Conservation (phyloP, 2,888 invertebrate species). For the Baronia brevicornis region DNA sequence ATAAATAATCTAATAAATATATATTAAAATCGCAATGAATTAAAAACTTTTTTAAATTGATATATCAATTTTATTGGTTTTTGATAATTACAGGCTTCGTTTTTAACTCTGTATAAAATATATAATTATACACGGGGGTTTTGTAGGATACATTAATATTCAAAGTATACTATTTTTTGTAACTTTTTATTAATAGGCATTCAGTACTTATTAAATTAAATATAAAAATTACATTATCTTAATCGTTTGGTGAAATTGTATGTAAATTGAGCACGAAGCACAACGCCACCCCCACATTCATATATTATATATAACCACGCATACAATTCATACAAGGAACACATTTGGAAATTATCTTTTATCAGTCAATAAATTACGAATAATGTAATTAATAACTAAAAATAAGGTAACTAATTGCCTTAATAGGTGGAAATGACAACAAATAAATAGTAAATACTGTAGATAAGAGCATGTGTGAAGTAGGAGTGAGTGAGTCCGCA, state of each 20-base stretch:
- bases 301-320: conserved; percentile 42
- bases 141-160: conserved; percentile 41
- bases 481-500: conserved; percentile 33
- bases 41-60: conserved; percentile 27
- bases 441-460: conserved; percentile 67
- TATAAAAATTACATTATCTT: conserved; percentile 71
- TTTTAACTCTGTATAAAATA: conserved; percentile 44
- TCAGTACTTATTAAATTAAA: conserved; percentile 72
- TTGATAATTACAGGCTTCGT: conserved; percentile 41
- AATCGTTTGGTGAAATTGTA: conserved; percentile 72
- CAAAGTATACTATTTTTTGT: conserved; percentile 52
- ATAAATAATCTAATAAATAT: conserved; percentile 1
- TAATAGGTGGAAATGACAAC: conserved; percentile 66
- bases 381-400: conserved; percentile 57
- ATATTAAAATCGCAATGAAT: conserved; percentile 13
- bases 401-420: conserved; percentile 66
- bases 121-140: conserved; percentile 41
- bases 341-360: conserved; percentile 70
- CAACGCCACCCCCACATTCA: conserved; percentile 70
- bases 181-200: conserved; percentile 74
- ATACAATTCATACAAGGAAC: conserved; percentile 66
- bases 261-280: conserved; percentile 75
- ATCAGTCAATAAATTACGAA: conserved; percentile 70
- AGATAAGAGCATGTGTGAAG: conserved; percentile 44
- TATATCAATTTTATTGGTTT: conserved; percentile 44